These are phyloP conservation scores for Stratiomys singularior DNA, from an alignment of 2,888 invertebrate genomes.

Conservation along the genomic window DNA sequence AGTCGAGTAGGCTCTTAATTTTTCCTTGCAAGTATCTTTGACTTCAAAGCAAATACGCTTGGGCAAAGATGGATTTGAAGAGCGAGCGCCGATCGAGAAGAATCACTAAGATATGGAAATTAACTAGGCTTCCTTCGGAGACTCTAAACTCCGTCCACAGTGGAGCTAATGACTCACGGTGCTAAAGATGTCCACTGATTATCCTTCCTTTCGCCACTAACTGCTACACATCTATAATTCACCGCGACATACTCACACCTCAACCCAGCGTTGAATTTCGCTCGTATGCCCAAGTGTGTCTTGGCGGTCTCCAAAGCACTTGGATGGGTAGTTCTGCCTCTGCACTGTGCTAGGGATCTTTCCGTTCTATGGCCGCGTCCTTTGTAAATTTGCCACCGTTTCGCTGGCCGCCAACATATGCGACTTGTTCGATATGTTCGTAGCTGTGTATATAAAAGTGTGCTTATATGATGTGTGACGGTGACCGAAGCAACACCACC, in stretches of 20 bases:
- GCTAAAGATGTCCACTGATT: background rate
- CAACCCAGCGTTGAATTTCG: background rate
- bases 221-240: background rate
- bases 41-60: no score
- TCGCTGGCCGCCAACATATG: constrained; percentile 37
- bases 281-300: background rate
- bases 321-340: background rate
- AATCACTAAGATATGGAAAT: background rate
- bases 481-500: constrained; percentile 37
- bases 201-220: background rate
- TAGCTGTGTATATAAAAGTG: background rate
- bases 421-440: constrained; percentile 19
- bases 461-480: constrained; percentile 22
- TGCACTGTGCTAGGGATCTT: constrained; percentile 7
- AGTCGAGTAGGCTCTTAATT: background rate
- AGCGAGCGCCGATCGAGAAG: no score
- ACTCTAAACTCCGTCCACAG: background rate
- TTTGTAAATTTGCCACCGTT: constrained; percentile 36
- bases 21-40: background rate
- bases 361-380: constrained; percentile 33
- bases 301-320: background rate
- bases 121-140: background rate
- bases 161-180: background rate
- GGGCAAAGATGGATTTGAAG: no score
- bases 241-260: background rate